Evolutionary conservation across 2,888 invertebrate genomes (phyloP), one percentile per base, ranked within the genome.

Genomic region (Craniophora ligustri): DNA sequence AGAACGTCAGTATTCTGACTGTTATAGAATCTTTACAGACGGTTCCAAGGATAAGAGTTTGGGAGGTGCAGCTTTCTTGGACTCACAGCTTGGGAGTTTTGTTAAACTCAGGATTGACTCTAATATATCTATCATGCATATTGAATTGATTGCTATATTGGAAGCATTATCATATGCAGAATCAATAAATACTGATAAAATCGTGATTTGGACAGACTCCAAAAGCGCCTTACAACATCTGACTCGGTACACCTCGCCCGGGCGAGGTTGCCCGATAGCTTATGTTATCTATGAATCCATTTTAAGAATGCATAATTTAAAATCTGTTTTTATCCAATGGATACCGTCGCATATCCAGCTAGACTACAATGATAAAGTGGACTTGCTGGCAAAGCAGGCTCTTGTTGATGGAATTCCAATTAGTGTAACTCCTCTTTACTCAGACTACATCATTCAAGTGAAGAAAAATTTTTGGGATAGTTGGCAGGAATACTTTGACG

Each of bases 181-280:
- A 14, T 48, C 26, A 26, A 32, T 18, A 7, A 13, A 41, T 39
- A 4, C 8, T 15, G n/a, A 28, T 6, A 39, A 39, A 10, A 8
- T 39, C 14, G 23, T 26, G 4, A 39, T 39, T 39, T 23, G 23
- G 11, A 35, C 18, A 5, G 28, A 41, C 15, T 35, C 6, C 10
- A 50, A 35, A 16, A 30, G 32, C 4, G 13, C 31, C 14, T 11
- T 44, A 30, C 44, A 31, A 31, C 44, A 36, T 11, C 15, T 44
- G 16, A 19, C 21, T 49, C 35, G 21, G 30, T 6, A 30, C 30
- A 50, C 21, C 28, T 50, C 44, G 16, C 36, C 11, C 5, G 8
- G 21, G 36, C 21, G 30, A 45, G 36, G 31, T 18, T 21, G 16
- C 30, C 31, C 45, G 21, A 45, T 13, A 36, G 23, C 14, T 21